Evolutionary conservation across 2,888 invertebrate species (phyloP).

Genomic region (Linnaemya tessellans): DNA sequence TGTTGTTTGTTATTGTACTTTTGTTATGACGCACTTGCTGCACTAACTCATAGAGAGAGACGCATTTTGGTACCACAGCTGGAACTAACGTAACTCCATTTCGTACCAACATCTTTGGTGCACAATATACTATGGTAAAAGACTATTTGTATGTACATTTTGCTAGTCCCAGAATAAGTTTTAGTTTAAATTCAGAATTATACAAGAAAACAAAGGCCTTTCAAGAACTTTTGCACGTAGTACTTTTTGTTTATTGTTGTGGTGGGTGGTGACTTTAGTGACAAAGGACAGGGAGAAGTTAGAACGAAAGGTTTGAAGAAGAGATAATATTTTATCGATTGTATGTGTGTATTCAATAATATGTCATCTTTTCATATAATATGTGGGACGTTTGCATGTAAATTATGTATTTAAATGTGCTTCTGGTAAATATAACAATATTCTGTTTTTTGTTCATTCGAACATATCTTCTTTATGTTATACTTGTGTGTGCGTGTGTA

Average conservation of each 20-base stretch:
- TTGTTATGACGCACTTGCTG: background rate
- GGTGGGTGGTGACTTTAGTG: conserved; percentile 2
- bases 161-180: background rate
- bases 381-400: conserved; percentile 9
- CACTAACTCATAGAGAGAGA: background rate
- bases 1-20: too few species aligned
- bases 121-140: background rate
- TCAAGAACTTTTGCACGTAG: conserved; percentile 15
- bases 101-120: background rate
- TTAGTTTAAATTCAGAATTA: background rate
- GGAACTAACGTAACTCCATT: background rate
- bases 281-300: background rate
- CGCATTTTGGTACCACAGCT: background rate
- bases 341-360: conserved; percentile 42
- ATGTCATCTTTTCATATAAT: conserved; percentile 23
- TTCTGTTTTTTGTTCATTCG: conserved; percentile 22
- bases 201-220: background rate
- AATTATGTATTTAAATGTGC: background rate
- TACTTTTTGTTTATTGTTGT: conserved; percentile 13
- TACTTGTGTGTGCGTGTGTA: background rate
- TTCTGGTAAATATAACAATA: background rate
- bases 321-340: conserved; percentile 55
- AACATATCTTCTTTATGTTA: conserved; percentile 6
- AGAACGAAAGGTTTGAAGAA: background rate
- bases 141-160: background rate